Evolutionary conservation across 2,113 vertebrate species (phyloP).

Genomic region (Esox niger): DNA sequence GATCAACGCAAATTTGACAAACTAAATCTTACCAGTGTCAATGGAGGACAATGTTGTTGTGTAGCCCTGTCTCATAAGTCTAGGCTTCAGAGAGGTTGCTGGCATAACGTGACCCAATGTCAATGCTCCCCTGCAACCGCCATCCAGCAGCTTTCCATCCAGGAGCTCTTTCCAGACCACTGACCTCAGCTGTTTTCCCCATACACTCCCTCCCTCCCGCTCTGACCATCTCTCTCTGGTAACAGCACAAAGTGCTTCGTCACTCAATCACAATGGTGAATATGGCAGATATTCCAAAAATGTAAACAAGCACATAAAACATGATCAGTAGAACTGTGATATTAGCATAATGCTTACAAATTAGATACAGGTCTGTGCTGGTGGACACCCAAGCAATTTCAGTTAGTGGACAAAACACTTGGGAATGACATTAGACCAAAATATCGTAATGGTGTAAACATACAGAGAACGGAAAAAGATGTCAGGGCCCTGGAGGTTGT

Average conservation of each 20-base stretch:
- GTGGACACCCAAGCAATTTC: background rate
- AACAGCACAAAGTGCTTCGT: background rate
- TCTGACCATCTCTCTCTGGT: constrained; percentile 1
- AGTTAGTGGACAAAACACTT: too few relatives aligned
- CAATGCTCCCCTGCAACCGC: constrained; percentile 14
- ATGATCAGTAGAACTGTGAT: background rate
- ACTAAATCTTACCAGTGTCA: constrained; percentile 19
- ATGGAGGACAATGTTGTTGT: background rate
- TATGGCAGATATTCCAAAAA: background rate
- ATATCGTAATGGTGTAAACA: too few relatives aligned
- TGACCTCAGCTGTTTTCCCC: constrained; percentile 44
- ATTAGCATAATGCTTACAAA: background rate
- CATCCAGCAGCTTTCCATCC: constrained; percentile 19
- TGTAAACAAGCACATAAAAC: background rate
- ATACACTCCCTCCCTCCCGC: background rate
- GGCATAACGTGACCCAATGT: background rate
- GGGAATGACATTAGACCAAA: too few relatives aligned
- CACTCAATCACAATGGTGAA: background rate
- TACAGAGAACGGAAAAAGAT: too few relatives aligned
- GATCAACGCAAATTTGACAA: too few relatives aligned
- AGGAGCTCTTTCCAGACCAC: constrained; percentile 44
- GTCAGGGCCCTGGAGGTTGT: too few relatives aligned
- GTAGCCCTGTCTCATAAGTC: background rate
- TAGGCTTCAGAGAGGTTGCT: background rate
- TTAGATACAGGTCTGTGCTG: background rate